Percentiles rank a stretch among this genome's conserved stretches.
These are phyloP conservation scores for Oophaga sylvatica DNA, from an alignment of 2,797 vertebrate species.

Conservation along the genomic window DNA sequence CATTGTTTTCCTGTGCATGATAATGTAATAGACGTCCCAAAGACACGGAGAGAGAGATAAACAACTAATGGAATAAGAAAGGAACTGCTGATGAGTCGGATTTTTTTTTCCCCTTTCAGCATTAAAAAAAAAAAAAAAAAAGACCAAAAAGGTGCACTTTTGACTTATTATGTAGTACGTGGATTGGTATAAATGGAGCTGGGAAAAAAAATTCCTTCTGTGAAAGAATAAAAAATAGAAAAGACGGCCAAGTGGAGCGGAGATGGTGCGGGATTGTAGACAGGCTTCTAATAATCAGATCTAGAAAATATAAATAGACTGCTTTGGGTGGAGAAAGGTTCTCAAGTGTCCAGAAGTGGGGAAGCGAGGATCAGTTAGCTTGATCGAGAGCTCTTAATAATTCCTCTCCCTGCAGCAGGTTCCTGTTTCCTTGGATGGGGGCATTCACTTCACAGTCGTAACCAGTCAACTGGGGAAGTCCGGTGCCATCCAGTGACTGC, in stretches of 20 bases:
- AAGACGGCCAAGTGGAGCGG: slow-evolving; percentile 72
- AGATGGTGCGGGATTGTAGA: slow-evolving; percentile 79
- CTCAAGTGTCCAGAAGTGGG: slow-evolving; percentile 88
- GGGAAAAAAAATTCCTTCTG: slow-evolving; percentile 64
- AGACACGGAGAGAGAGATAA: neutral
- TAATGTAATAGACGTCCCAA: slow-evolving; percentile 69
- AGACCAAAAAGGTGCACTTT: slow-evolving; percentile 9
- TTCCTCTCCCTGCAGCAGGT: slow-evolving; percentile 96
- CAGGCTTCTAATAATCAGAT: slow-evolving; percentile 82
- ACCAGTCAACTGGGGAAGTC: slow-evolving; percentile 91
- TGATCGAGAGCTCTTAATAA: slow-evolving; percentile 96
- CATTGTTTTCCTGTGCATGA: slow-evolving; percentile 73
- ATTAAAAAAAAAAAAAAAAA: neutral
- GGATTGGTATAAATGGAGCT: slow-evolving; percentile 60
- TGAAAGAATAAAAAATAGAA: slow-evolving; percentile 73
- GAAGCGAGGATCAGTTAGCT: slow-evolving; percentile 88
- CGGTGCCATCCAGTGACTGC: slow-evolving; percentile 83
- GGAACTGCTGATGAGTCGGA: neutral
- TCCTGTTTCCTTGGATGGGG: slow-evolving; percentile 91
- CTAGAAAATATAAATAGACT: slow-evolving; percentile 89
- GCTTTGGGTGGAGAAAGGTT: slow-evolving; percentile 79
- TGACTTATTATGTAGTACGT: slow-evolving; percentile 1
- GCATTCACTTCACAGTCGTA: slow-evolving; percentile 98
- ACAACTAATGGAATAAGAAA: slow-evolving; percentile 43
- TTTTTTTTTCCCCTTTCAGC: neutral